phyloP scores from a whole-genome alignment of 2,113 vertebrate species.

The Channa maculata region DNA sequence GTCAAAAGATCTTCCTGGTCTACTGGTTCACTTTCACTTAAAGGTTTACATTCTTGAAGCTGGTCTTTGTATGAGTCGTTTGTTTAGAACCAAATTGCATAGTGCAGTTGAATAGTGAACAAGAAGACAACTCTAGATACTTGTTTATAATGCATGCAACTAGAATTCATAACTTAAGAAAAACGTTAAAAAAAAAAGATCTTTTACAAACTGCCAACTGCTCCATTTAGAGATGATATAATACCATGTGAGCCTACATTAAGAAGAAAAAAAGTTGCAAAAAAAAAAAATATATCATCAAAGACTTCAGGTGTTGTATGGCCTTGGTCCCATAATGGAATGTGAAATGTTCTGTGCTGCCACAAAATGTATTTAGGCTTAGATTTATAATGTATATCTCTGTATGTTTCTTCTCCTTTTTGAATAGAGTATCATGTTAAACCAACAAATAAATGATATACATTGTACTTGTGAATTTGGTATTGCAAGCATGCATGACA shows the following conservation, averaged over 20 bases:
- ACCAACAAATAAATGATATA: slow-evolving; percentile 79
- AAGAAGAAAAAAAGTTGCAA: slow-evolving; percentile 31
- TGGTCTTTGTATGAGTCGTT: slow-evolving; percentile 9
- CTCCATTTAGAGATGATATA: slow-evolving; percentile 61
- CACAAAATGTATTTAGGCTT: slow-evolving; percentile 82
- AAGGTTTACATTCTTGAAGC: background rate
- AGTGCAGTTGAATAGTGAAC: slow-evolving; percentile 22
- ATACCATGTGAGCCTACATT: slow-evolving; percentile 68
- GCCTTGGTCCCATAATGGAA: slow-evolving; percentile 82
- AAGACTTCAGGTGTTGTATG: slow-evolving; percentile 76
- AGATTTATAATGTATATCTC: slow-evolving; percentile 81
- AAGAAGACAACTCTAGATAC: slow-evolving; percentile 41
- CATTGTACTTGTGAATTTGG: slow-evolving; percentile 68
- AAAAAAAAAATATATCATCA: slow-evolving; percentile 35
- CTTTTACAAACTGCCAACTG: slow-evolving; percentile 60
- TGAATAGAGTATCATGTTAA: slow-evolving; percentile 75
- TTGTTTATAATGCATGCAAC: slow-evolving; percentile 74
- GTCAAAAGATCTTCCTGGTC: background rate
- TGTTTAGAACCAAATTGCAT: slow-evolving; percentile 20
- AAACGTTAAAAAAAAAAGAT: slow-evolving; percentile 27
- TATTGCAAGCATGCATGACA: slow-evolving; percentile 55
- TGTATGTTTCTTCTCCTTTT: slow-evolving; percentile 79
- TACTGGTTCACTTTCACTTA: slow-evolving; percentile 19
- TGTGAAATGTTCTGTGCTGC: slow-evolving; percentile 84
- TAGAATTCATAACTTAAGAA: slow-evolving; percentile 51